phyloP scores from a whole-genome alignment of 1,140 invertebrate species.

The Plutomurus gul region DNA sequence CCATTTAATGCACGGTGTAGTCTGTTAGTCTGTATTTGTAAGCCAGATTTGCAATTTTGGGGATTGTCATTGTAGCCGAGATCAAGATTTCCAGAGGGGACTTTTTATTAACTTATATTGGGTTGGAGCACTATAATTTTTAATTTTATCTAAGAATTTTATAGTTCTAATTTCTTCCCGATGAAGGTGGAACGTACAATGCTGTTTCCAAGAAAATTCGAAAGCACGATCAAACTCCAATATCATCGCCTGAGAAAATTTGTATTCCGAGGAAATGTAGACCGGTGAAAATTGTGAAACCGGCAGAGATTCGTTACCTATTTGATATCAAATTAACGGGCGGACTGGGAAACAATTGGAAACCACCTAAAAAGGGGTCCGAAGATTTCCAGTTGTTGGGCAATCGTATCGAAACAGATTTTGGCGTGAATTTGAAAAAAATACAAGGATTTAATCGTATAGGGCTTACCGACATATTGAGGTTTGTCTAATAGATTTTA shows the following conservation, averaged over 20 bases:
- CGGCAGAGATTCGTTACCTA: constrained; percentile 55
- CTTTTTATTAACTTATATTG: too few species aligned
- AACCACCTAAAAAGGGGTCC: constrained; percentile 69
- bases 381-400: constrained; percentile 75
- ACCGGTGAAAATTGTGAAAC: constrained; percentile 36
- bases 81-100: too few species aligned
- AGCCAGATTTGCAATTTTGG: too few species aligned
- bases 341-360: constrained; percentile 73
- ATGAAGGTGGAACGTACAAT: constrained; percentile 81
- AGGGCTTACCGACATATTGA: constrained; percentile 70
- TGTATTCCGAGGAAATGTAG: constrained; percentile 67
- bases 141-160: too few species aligned
- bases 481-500: constrained; percentile 62
- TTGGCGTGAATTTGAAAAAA: constrained; percentile 66
- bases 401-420: constrained; percentile 67
- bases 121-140: too few species aligned
- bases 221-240: constrained; percentile 77
- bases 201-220: constrained; percentile 81
- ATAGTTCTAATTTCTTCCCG: constrained; percentile 89
- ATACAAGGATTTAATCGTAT: constrained; percentile 75
- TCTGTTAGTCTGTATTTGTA: too few species aligned
- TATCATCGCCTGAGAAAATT: constrained; percentile 76
- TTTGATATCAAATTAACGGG: constrained; percentile 58
- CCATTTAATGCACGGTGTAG: too few species aligned
- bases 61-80: too few species aligned